Evolutionary conservation across 2,113 vertebrate genomes (phyloP).

Genomic region (Sceloporus undulatus): DNA sequence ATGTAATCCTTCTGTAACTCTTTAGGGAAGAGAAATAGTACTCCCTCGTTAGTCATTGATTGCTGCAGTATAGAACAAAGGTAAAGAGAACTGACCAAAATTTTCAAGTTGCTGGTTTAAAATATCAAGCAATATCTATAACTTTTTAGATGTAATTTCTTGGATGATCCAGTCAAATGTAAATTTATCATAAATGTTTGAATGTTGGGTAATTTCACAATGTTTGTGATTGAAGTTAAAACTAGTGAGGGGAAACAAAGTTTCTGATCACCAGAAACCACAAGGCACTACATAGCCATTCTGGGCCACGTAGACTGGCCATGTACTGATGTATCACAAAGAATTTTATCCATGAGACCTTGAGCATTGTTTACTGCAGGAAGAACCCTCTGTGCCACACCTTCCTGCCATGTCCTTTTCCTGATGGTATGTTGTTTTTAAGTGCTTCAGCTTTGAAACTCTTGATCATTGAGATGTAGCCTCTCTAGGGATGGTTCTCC

Average conservation of each 20-base stretch:
- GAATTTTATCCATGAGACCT: not conserved
- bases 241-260: not conserved
- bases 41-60: conserved; percentile 24
- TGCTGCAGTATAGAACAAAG: conserved; percentile 22
- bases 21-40: conserved; percentile 27
- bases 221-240: not conserved
- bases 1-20: conserved; percentile 21
- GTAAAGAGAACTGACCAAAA: conserved; percentile 15
- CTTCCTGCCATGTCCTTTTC: not conserved
- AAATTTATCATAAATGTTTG: conserved; percentile 7
- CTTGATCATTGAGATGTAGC: not conserved
- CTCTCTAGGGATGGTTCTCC: not conserved
- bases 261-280: not conserved
- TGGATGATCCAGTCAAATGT: not conserved
- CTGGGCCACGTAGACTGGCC: not conserved
- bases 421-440: not conserved
- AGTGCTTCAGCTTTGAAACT: not conserved
- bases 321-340: not conserved
- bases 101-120: conserved; percentile 8
- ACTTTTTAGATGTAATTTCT: conserved; percentile 11
- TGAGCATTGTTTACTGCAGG: not conserved
- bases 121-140: conserved; percentile 18
- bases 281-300: not conserved
- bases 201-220: not conserved
- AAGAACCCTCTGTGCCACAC: too few relatives aligned